A percentile compares a stretch with the other conserved stretches of the same genome.
Evolutionary conservation across 2,113 vertebrate species (phyloP).

Genomic region (Felis catus): DNA sequence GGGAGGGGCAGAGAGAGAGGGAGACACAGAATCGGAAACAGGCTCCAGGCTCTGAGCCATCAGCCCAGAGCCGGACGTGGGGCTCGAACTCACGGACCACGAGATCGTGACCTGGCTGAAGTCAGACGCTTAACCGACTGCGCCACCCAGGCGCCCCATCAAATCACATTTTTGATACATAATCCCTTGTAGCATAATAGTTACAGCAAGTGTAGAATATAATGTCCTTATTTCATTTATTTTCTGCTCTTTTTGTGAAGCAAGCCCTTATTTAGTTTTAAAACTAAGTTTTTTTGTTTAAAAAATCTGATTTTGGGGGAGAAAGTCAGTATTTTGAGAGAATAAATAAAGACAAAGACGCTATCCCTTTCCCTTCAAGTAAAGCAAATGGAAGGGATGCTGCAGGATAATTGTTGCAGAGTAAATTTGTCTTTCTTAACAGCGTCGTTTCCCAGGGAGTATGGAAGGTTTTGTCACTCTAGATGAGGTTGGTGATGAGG

Average conservation of each 20-base stretch:
- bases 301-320: background rate
- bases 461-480: constrained; percentile 97
- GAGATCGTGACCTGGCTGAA: too few relatives aligned
- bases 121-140: too few relatives aligned
- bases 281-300: background rate
- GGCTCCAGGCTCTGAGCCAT: too few relatives aligned
- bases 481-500: constrained; percentile 94
- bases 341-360: constrained; percentile 58
- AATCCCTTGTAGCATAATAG: background rate
- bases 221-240: background rate
- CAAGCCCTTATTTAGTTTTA: background rate
- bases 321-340: background rate
- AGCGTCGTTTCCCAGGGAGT: constrained; percentile 91
- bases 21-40: too few relatives aligned
- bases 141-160: background rate
- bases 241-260: background rate
- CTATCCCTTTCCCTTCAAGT: constrained; percentile 70
- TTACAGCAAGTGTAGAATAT: background rate
- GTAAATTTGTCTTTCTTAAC: constrained; percentile 79
- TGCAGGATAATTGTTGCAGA: constrained; percentile 75
- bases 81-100: too few relatives aligned
- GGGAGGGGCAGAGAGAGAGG: too few relatives aligned
- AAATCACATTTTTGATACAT: background rate
- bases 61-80: too few relatives aligned
- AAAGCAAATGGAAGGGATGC: constrained; percentile 72